These are phyloP conservation scores for Casuarius casuarius DNA, from an alignment of 2,113 vertebrate genomes.

Conservation along the genomic window DNA sequence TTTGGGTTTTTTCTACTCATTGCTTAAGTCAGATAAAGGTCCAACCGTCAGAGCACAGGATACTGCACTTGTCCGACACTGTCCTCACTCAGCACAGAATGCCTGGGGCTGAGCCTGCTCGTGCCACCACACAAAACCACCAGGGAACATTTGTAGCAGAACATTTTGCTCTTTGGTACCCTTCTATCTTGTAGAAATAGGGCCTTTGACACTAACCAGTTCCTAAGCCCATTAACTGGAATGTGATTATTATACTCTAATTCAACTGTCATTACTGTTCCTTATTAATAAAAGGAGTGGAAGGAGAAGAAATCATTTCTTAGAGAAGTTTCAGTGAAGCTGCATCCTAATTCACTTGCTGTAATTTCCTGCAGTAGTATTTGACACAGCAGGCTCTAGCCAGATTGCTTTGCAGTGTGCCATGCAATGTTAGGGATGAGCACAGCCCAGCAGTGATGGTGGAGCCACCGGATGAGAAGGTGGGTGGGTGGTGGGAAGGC, in stretches of 20 bases:
- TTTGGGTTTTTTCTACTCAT: not conserved
- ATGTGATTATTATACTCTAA: not conserved
- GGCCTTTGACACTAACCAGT: not conserved
- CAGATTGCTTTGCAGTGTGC: not conserved
- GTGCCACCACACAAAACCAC: not conserved
- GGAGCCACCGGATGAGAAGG: not conserved
- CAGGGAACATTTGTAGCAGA: not conserved
- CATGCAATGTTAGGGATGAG: rapidly evolving
- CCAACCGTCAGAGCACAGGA: not conserved
- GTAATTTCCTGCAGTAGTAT: not conserved
- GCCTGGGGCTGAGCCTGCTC: not conserved
- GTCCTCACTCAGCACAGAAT: not conserved
- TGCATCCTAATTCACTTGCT: not conserved
- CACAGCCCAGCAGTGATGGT: not conserved
- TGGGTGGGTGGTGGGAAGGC: not conserved
- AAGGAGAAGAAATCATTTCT: not conserved
- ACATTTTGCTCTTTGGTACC: not conserved
- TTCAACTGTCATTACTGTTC: not conserved
- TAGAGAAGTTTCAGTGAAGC: not conserved
- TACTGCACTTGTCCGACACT: not conserved
- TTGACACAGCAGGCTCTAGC: rapidly evolving
- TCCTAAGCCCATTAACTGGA: not conserved
- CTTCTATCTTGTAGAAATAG: not conserved
- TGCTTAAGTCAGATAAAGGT: not conserved
- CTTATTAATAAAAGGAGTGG: not conserved